Conservation (phyloP, 1,140 invertebrate species). For the Liolophura sinensis region DNA sequence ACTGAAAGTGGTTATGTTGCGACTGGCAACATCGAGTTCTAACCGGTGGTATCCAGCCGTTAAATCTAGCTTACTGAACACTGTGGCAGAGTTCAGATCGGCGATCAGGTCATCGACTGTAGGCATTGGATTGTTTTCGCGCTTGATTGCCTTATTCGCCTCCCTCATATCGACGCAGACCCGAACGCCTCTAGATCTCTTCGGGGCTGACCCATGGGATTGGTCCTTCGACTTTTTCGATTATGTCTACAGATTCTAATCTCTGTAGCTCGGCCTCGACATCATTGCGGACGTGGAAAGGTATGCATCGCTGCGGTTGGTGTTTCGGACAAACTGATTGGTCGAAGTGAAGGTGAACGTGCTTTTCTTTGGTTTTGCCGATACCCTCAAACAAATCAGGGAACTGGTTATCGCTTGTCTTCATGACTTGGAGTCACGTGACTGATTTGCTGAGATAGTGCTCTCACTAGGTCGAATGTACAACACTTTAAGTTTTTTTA, state of each 20-base stretch:
- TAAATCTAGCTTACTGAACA: too few species aligned
- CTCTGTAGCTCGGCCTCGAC: conserved; percentile 14
- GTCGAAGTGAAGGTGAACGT: conserved; percentile 34
- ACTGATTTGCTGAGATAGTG: too few species aligned
- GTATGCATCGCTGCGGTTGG: conserved; percentile 16
- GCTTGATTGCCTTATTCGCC: conserved; percentile 19
- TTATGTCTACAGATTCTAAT: conserved; percentile 16
- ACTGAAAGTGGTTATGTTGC: conserved; percentile 25
- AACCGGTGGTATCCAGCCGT: too few species aligned
- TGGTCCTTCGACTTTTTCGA: conserved; percentile 34
- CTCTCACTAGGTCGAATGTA: neutral
- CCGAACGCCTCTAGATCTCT: conserved; percentile 21
- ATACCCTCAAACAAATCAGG: conserved; percentile 24
- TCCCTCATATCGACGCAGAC: conserved; percentile 31
- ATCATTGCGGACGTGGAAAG: conserved; percentile 17
- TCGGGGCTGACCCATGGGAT: conserved; percentile 41
- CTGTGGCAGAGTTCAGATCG: too few species aligned
- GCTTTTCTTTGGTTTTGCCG: conserved; percentile 24
- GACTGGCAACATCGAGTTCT: too few species aligned
- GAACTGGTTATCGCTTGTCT: conserved; percentile 1
- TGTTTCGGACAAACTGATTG: conserved; percentile 6
- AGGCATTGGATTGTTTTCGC: conserved; percentile 24
- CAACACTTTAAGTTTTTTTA: conserved; percentile 3
- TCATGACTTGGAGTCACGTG: too few species aligned
- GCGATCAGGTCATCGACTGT: conserved; percentile 26